Evolutionary conservation across 1,140 invertebrate genomes (phyloP).

Genomic region (Dendrolimus kikuchii): DNA sequence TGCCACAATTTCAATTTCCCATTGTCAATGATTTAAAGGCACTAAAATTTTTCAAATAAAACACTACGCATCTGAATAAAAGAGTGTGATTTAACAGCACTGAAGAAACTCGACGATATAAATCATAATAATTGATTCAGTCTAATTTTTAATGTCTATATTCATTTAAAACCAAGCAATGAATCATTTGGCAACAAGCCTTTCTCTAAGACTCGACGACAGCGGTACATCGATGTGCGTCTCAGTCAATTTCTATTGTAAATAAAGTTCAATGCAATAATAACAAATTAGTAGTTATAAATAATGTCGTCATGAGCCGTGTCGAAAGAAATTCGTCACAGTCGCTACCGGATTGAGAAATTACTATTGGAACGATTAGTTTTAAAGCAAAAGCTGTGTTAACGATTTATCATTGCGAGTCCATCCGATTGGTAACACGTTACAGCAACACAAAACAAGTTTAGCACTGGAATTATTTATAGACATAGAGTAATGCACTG

Average conservation of each 20-base stretch:
- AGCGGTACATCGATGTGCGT: too few relatives aligned
- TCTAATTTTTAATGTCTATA: too few relatives aligned
- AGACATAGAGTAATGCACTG: slow-evolving; percentile 15
- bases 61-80: too few relatives aligned
- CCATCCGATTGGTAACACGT: slow-evolving; percentile 38
- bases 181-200: too few relatives aligned
- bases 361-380: slow-evolving; percentile 57
- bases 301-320: slow-evolving; percentile 25
- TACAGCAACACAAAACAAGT: slow-evolving; percentile 15
- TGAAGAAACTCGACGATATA: too few relatives aligned
- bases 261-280: slow-evolving; percentile 11
- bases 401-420: slow-evolving; percentile 47
- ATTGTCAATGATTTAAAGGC: too few relatives aligned
- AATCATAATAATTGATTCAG: too few relatives aligned
- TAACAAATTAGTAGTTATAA: slow-evolving; percentile 26
- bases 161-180: too few relatives aligned
- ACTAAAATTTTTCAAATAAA: too few relatives aligned
- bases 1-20: too few relatives aligned
- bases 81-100: too few relatives aligned
- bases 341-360: slow-evolving; percentile 43
- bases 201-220: too few relatives aligned
- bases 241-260: slow-evolving; percentile 1
- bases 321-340: slow-evolving; percentile 43
- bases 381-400: slow-evolving; percentile 36
- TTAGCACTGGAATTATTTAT: slow-evolving; percentile 33